These are phyloP conservation scores for Germaria angustata DNA, from an alignment of 2,888 invertebrate species.

Conservation along the genomic window DNA sequence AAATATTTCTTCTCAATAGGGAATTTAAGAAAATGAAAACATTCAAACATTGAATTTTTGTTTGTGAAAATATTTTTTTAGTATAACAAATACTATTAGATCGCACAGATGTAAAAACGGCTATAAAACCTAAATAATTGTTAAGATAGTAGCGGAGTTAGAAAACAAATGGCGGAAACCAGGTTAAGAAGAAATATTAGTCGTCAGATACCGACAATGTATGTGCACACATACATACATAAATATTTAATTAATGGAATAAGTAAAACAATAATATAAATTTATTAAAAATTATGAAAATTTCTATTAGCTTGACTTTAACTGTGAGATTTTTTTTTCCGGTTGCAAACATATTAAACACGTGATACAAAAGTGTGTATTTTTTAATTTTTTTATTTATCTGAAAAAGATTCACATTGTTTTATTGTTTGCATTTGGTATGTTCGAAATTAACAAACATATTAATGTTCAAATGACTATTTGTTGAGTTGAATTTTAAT, in stretches of 20 bases:
- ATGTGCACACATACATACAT: too few species aligned
- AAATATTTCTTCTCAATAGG: background rate
- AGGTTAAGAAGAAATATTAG: constrained; percentile 74
- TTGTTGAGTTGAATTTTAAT: background rate
- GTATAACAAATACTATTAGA: constrained; percentile 31
- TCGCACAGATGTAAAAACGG: constrained; percentile 25
- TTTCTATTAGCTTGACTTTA: background rate
- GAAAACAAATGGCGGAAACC: constrained; percentile 73
- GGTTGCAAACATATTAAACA: constrained; percentile 6
- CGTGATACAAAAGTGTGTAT: constrained; percentile 25
- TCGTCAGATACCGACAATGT: constrained; percentile 73
- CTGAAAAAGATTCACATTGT: background rate
- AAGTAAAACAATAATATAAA: constrained; percentile 2
- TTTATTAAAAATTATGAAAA: background rate
- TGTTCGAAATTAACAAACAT: background rate
- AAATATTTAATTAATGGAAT: background rate
- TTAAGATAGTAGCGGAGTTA: constrained; percentile 5
- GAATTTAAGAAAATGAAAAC: constrained; percentile 22
- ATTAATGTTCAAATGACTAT: background rate
- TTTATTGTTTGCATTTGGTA: background rate
- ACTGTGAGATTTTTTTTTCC: constrained; percentile 36
- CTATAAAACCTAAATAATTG: background rate
- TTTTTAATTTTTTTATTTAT: constrained; percentile 11
- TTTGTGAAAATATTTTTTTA: constrained; percentile 25
- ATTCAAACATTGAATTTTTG: constrained; percentile 2